Evolutionary conservation across 2,888 invertebrate genomes (phyloP).

Genomic region (Helleia helle): DNA sequence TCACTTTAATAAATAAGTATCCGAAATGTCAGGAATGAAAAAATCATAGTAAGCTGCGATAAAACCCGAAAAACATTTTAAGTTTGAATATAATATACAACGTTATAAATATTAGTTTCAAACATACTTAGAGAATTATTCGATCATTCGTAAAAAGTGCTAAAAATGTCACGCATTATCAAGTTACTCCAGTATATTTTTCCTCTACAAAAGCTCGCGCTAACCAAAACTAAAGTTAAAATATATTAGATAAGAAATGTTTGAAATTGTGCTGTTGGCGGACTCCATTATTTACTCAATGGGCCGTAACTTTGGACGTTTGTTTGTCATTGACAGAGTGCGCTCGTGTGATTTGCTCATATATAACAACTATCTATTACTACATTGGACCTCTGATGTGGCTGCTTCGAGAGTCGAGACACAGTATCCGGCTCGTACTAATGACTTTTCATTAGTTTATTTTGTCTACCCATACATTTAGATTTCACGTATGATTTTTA

Average conservation of each 20-base stretch:
- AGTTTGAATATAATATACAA: no score
- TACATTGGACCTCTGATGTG: constrained; percentile 15
- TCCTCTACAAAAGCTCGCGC: no score
- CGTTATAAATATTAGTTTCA: no score
- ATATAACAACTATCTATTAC: constrained; percentile 17
- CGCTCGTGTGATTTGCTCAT: constrained; percentile 16
- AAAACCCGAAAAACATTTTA: no score
- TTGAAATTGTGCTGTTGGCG: not conserved
- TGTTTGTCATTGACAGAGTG: constrained; percentile 21
- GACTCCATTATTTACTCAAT: constrained; percentile 11
- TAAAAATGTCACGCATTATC: no score
- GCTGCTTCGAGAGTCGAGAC: constrained; percentile 12
- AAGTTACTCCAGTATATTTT: no score
- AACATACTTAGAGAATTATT: no score
- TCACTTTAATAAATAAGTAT: no score
- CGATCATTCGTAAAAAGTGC: no score
- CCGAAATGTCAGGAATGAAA: no score
- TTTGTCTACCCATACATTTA: not conserved
- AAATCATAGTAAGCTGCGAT: no score
- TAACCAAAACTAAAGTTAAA: constrained; percentile 3
- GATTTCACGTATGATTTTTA: no score
- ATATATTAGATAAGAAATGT: constrained; percentile 1
- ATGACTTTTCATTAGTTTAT: constrained; percentile 6
- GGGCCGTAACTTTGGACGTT: constrained; percentile 14
- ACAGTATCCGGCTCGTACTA: not conserved